Percentiles rank a stretch among this genome's conserved stretches.
These are phyloP conservation scores for Lobophora halterata DNA, from an alignment of 2,888 invertebrate genomes.

Conservation along the genomic window DNA sequence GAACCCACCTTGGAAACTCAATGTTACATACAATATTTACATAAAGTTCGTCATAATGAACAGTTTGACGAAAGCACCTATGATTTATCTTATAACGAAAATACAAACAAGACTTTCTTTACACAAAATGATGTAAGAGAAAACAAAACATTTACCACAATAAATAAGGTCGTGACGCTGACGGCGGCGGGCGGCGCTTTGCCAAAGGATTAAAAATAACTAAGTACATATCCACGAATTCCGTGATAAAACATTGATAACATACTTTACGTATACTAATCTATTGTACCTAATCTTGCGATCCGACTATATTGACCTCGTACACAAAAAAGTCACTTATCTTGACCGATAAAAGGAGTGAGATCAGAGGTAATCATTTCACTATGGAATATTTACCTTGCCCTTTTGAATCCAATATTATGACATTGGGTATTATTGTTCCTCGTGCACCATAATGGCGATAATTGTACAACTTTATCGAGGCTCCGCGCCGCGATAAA, in stretches of 20 bases:
- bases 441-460: too few relatives aligned
- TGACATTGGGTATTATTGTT: too few relatives aligned
- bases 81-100: constrained; percentile 8
- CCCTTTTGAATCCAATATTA: too few relatives aligned
- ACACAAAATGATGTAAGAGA: constrained; percentile 17
- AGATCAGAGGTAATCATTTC: constrained; percentile 16
- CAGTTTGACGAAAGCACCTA: constrained; percentile 21
- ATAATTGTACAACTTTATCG: too few relatives aligned
- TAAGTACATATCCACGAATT: constrained; percentile 52
- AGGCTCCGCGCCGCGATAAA: too few relatives aligned
- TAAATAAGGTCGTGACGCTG: constrained; percentile 39
- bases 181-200: constrained; percentile 29
- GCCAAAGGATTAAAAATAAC: constrained; percentile 50
- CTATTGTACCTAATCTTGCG: constrained; percentile 25
- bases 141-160: constrained; percentile 38
- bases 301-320: constrained; percentile 7
- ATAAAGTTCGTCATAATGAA: constrained; percentile 23
- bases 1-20: constrained; percentile 25
- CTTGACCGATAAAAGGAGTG: constrained; percentile 13
- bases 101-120: constrained; percentile 17
- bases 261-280: constrained; percentile 30
- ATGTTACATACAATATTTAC: constrained; percentile 22
- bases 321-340: constrained; percentile 7
- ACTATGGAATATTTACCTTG: too few relatives aligned
- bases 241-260: constrained; percentile 48